These are phyloP conservation scores for Ophion ventricosus DNA, from an alignment of 2,888 invertebrate species.

Conservation along the genomic window DNA sequence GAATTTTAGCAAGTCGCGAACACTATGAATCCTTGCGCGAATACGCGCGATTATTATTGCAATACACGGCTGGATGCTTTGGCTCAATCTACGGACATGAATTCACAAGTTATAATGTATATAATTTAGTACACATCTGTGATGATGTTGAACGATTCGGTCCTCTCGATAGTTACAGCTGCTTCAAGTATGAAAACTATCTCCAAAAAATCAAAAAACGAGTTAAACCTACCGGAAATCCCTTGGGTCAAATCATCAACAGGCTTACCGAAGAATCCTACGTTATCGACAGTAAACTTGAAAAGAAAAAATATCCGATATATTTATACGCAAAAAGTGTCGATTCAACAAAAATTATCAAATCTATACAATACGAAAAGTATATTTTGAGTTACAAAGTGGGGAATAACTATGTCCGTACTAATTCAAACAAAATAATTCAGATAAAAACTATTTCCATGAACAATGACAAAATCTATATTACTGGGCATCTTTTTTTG, in stretches of 20 bases:
- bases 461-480: no score
- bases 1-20: constrained; percentile 60
- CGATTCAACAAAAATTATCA: no score
- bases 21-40: constrained; percentile 13
- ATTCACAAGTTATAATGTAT: constrained; percentile 45
- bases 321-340: no score
- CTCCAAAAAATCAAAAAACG: constrained; percentile 18
- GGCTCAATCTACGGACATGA: constrained; percentile 42
- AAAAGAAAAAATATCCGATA: no score
- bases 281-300: not conserved
- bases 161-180: constrained; percentile 39
- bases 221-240: constrained; percentile 11
- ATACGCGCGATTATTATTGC: constrained; percentile 27
- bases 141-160: constrained; percentile 55
- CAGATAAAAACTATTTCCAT: no score
- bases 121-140: constrained; percentile 46
- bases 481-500: no score
- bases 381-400: no score
- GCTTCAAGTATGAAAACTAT: constrained; percentile 23
- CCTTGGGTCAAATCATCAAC: constrained; percentile 16
- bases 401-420: no score
- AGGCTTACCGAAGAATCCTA: constrained; percentile 24
- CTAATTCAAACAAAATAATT: no score
- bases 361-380: no score
- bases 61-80: constrained; percentile 28